Conservation (phyloP, 1,140 invertebrate genomes). For the Drosophila pandora region DNA sequence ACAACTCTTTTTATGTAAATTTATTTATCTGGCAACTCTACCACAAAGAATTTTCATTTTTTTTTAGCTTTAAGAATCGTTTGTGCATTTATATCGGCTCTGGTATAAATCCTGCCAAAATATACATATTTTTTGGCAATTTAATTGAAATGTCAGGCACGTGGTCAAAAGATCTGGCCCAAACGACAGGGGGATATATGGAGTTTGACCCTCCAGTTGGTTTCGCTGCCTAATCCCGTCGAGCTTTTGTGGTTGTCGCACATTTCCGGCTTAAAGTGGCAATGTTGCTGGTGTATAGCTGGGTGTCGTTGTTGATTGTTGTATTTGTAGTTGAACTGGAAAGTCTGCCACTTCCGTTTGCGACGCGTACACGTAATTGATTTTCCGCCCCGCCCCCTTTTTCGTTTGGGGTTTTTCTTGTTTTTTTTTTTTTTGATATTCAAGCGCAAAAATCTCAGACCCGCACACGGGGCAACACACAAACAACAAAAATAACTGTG, state of each 20-base stretch:
- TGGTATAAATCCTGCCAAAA: constrained; percentile 31
- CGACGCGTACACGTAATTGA: constrained; percentile 61
- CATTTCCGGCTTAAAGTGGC: constrained; percentile 65
- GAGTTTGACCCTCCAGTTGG: constrained; percentile 41
- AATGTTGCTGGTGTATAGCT: constrained; percentile 21
- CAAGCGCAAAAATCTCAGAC: constrained; percentile 44
- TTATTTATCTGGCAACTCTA: constrained; percentile 2
- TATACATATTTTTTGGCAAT: constrained; percentile 55
- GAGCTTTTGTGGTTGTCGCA: constrained; percentile 60
- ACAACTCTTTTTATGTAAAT: no score
- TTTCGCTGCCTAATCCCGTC: constrained; percentile 45
- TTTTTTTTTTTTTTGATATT: constrained; percentile 32
- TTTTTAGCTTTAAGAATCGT: constrained; percentile 15
- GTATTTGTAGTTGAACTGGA: not conserved
- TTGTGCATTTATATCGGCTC: constrained; percentile 11
- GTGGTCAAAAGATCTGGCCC: constrained; percentile 25
- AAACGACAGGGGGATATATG: not conserved
- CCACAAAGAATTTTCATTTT: constrained; percentile 31
- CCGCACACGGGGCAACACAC: constrained; percentile 20
- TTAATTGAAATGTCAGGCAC: constrained; percentile 65
- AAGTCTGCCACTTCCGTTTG: constrained; percentile 57
- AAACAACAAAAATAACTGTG: constrained; percentile 18
- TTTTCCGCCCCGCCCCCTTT: constrained; percentile 39
- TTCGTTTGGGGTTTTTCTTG: not conserved
- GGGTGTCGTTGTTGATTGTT: constrained; percentile 22